These are phyloP conservation scores for Propithecus deckenii DNA, from an alignment of 2,797 vertebrate genomes.

Conservation along the genomic window DNA sequence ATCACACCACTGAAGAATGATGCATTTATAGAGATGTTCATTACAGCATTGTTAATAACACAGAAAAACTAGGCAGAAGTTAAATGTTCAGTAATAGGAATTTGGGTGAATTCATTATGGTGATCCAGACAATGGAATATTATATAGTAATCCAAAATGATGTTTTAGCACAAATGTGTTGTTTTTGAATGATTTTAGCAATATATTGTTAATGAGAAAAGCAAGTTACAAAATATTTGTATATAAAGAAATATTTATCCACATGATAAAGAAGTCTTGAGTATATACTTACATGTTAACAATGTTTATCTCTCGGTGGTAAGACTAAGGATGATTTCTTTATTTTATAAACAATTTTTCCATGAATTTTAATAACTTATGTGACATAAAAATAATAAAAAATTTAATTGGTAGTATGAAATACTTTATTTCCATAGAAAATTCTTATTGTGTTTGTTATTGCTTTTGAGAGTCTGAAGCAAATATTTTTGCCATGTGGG, in stretches of 20 bases:
- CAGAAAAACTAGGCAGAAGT: not conserved
- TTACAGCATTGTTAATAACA: not conserved
- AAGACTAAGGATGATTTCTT: not conserved
- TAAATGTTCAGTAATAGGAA: not conserved
- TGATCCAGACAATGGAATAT: not conserved
- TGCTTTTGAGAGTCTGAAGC: conserved; percentile 27
- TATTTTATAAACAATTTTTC: not conserved
- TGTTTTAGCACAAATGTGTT: not conserved
- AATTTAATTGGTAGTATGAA: not conserved
- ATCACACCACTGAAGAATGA: not conserved
- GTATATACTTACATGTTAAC: not conserved
- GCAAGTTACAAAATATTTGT: conserved; percentile 2
- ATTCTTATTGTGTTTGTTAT: conserved; percentile 6
- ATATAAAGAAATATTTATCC: not conserved
- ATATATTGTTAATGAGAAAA: conserved; percentile 28
- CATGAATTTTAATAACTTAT: conserved; percentile 22
- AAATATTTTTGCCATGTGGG: conserved; percentile 39
- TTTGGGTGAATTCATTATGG: not conserved
- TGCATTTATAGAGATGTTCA: not conserved
- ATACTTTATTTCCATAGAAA: conserved; percentile 35
- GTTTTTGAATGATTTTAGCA: not conserved
- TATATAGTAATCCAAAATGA: not conserved
- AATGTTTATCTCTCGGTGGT: not conserved
- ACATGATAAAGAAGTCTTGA: conserved; percentile 6
- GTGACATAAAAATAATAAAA: conserved; percentile 28